phyloP scores from a whole-genome alignment of 2,797 vertebrate species.

The Notolepis coatsorum region DNA sequence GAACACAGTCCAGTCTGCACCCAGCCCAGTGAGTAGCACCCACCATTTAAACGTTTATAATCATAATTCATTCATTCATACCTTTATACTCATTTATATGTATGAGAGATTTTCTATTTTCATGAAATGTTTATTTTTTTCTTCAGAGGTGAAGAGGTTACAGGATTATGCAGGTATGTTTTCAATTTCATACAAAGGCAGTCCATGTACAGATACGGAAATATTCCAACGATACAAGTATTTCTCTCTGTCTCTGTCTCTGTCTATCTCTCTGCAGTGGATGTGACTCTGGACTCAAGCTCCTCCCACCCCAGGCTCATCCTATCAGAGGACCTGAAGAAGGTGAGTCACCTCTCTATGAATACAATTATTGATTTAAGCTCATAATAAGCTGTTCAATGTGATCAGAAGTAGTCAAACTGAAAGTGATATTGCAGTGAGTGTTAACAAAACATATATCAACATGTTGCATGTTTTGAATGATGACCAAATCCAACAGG shows the following conservation, averaged over 20 bases:
- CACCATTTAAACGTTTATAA: neutral
- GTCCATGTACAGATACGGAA: too few relatives aligned
- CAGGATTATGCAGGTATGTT: slow-evolving; percentile 77
- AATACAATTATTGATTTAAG: too few relatives aligned
- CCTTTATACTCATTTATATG: neutral
- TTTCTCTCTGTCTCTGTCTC: neutral
- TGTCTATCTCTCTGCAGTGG: slow-evolving; percentile 59
- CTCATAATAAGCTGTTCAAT: too few relatives aligned
- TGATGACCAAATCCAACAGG: too few relatives aligned
- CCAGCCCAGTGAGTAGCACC: slow-evolving; percentile 59
- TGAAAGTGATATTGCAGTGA: too few relatives aligned
- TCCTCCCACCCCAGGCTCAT: slow-evolving; percentile 84
- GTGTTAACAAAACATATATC: too few relatives aligned
- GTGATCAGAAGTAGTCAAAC: too few relatives aligned
- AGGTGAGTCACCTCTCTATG: slow-evolving; percentile 56
- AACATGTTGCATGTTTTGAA: too few relatives aligned
- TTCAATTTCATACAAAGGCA: neutral
- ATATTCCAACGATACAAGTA: neutral
- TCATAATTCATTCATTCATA: neutral
- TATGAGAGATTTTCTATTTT: neutral
- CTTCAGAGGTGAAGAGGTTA: slow-evolving; percentile 63
- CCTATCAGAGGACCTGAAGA: slow-evolving; percentile 79
- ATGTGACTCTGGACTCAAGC: slow-evolving; percentile 80
- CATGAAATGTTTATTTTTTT: slow-evolving; percentile 9
- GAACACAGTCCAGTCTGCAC: slow-evolving; percentile 21